Evolutionary conservation across 1,140 invertebrate genomes (phyloP), one percentile per base, ranked within the genome.

Genomic region (Temnothorax curvispinosus): DNA sequence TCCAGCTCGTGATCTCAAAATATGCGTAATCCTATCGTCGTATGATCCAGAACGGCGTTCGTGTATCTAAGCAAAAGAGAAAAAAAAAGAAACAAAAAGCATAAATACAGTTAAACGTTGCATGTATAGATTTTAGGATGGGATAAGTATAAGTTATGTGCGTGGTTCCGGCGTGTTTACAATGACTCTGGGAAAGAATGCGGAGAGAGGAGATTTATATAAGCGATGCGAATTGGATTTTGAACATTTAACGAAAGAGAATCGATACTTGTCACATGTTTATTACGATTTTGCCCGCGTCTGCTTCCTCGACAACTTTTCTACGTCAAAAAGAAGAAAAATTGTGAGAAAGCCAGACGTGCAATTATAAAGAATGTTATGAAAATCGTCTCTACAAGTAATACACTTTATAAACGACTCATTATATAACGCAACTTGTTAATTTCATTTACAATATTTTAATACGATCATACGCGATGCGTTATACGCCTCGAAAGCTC

Each of bases 1-100:
- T 93, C 87, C 93, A 94, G 93, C 92, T 93, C 91, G 91, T 93
- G 93, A 94, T 94, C 93, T 94, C 93, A 93, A 89, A 74, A 76
- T 89, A 89, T 38, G 87, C 65, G 80, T 93, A 93, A 89, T 87
- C 71, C 85, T 88, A 88, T 58, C 72, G 41, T 84, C 52, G 82
- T 88, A 65, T 77, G 87, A 89, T 88, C 62, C 87, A 91, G 76
- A 91, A 89, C 81, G 87, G 69, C 90, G 90, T 88, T 89, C 77
- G 80, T 92, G 84, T 88, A 91, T 86, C 54, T 87, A 89, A 60
- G 69, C 80, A 75, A 92, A 87, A 38, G 38, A 86, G 87, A 65
- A 21, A 67, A 62, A 65, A 44, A 44, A 41, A 35, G 64, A 27
- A 69, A 88, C 67, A 52, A 85, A 50, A 82, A 38, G 67, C 62